These are phyloP conservation scores for Hormiphora californensis DNA, from an alignment of 37 sponge, comb jelly and placozoan genomes.

Conservation along the genomic window DNA sequence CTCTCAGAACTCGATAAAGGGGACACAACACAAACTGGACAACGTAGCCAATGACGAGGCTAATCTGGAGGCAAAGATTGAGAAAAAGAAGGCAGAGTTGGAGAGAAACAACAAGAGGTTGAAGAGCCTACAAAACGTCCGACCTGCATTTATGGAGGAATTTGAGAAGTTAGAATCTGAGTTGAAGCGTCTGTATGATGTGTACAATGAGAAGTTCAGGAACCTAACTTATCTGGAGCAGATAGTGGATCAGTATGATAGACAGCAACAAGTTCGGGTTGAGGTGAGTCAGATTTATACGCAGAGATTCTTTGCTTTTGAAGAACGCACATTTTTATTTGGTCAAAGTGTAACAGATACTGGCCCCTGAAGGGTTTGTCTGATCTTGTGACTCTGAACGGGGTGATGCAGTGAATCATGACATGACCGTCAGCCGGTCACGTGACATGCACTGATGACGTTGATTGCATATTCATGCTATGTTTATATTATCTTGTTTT, in stretches of 20 bases:
- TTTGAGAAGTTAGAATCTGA: slow-evolving; percentile 87
- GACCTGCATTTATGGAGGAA: slow-evolving; percentile 99
- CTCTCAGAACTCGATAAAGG: slow-evolving; percentile 65
- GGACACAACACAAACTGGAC: slow-evolving; percentile 70
- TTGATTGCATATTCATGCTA: too few relatives aligned
- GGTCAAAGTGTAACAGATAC: too few relatives aligned
- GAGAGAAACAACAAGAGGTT: slow-evolving; percentile 87
- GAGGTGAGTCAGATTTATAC: slow-evolving; percentile 77
- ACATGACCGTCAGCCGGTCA: too few relatives aligned
- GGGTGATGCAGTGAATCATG: too few relatives aligned
- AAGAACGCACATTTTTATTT: too few relatives aligned
- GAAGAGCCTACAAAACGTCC: slow-evolving; percentile 79
- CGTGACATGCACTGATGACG: too few relatives aligned
- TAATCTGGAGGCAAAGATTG: slow-evolving; percentile 84
- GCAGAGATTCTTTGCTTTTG: too few relatives aligned
- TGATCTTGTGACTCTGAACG: too few relatives aligned
- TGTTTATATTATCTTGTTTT: too few relatives aligned
- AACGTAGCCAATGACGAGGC: slow-evolving; percentile 89
- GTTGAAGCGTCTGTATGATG: slow-evolving; percentile 75
- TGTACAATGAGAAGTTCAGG: slow-evolving; percentile 82
- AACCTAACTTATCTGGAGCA: slow-evolving; percentile 90
- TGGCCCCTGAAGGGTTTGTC: too few relatives aligned
- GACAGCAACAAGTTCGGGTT: slow-evolving; percentile 70
- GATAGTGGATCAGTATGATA: slow-evolving; percentile 71
- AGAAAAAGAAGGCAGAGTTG: slow-evolving; percentile 89